A percentile compares a stretch with the other conserved stretches of the same genome.
Conservation (phyloP, 35 echinoderm and acorn worm genomes). For the Eucidaris tribuloides region DNA sequence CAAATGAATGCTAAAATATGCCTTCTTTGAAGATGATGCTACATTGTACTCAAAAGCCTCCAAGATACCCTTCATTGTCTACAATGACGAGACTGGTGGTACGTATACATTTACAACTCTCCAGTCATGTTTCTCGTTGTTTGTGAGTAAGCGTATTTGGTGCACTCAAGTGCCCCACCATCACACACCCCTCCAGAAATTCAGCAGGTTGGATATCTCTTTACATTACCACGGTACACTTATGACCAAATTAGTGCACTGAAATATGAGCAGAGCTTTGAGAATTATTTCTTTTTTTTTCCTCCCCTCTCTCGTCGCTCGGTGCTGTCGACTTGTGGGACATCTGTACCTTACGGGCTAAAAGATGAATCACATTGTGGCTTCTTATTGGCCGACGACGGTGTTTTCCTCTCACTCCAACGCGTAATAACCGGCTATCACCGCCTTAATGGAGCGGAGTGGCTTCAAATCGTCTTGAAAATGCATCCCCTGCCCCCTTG, state of each 20-base stretch:
- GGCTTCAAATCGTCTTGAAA: conserved; percentile 12
- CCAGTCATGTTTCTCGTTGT: no score
- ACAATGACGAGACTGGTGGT: conserved; percentile 12
- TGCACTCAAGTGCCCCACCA: background rate
- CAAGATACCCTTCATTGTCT: no score
- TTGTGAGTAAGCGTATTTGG: background rate
- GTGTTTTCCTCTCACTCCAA: no score
- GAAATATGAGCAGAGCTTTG: conserved; percentile 5
- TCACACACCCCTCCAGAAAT: conserved; percentile 21
- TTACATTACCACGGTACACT: background rate
- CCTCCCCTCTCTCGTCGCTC: background rate
- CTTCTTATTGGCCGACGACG: no score
- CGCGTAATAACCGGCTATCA: background rate
- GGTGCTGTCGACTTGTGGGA: background rate
- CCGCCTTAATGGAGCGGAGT: background rate
- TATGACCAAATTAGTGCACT: background rate
- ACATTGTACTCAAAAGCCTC: no score
- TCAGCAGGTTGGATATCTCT: background rate
- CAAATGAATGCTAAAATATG: no score
- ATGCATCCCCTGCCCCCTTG: background rate
- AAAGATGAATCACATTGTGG: conserved; percentile 18
- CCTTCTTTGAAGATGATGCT: no score
- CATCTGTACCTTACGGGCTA: conserved; percentile 16
- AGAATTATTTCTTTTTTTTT: conserved; percentile 13
- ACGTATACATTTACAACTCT: conserved; percentile 18